Evolutionary conservation across 2,888 invertebrate species (phyloP).

Genomic region (Pseudanteris insignis): DNA sequence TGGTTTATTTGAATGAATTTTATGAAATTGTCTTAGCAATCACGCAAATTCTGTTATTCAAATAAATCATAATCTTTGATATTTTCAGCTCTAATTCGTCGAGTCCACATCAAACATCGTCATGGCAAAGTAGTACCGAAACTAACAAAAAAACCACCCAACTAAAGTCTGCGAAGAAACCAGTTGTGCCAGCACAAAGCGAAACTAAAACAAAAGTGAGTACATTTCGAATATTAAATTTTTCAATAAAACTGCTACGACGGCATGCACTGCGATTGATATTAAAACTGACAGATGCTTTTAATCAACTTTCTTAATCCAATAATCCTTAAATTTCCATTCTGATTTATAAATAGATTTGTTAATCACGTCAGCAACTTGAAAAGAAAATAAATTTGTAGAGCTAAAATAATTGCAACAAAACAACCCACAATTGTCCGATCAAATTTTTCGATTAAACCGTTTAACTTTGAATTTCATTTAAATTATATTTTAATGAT

Average conservation of each 20-base stretch:
- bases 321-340: no score
- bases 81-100: constrained; percentile 17
- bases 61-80: no score
- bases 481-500: no score
- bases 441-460: constrained; percentile 13
- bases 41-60: no score
- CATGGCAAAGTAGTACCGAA: constrained; percentile 21
- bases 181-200: constrained; percentile 13
- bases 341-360: no score
- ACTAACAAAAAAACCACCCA: constrained; percentile 29
- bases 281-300: constrained; percentile 5
- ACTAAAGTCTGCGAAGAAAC: constrained; percentile 23
- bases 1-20: no score
- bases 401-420: constrained; percentile 9
- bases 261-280: constrained; percentile 5
- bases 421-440: not conserved
- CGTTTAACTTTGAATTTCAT: no score
- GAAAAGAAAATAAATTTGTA: constrained; percentile 22
- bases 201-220: constrained; percentile 38
- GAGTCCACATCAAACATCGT: constrained; percentile 34
- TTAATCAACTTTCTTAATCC: no score
- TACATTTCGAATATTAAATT: constrained; percentile 28
- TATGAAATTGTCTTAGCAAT: no score
- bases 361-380: constrained; percentile 1
- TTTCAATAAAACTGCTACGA: constrained; percentile 5